These are phyloP conservation scores for Decapterus maruadsi DNA, from an alignment of 2,797 vertebrate genomes.

Conservation along the genomic window DNA sequence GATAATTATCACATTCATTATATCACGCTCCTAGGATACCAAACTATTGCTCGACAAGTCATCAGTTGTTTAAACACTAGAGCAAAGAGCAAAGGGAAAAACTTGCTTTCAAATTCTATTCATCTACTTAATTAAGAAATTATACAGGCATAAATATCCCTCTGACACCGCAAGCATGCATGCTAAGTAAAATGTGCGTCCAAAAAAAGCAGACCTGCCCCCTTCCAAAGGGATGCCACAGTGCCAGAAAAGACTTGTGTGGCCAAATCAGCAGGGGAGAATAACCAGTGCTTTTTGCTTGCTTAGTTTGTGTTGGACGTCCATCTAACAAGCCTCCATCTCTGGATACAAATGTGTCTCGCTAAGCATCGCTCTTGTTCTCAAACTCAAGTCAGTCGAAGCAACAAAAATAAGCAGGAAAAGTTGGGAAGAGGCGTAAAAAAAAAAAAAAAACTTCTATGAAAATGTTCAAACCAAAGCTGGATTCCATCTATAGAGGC, in stretches of 20 bases:
- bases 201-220: constrained; percentile 61
- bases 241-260: constrained; percentile 60
- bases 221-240: constrained; percentile 45
- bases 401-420: constrained; percentile 66
- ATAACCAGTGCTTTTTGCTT: constrained; percentile 35
- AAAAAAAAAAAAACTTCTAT: background rate
- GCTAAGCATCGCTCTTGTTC: constrained; percentile 56
- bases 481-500: constrained; percentile 65
- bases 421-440: constrained; percentile 45
- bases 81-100: constrained; percentile 5
- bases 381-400: constrained; percentile 47
- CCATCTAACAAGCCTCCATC: constrained; percentile 46
- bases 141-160: constrained; percentile 46
- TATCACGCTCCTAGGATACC: background rate
- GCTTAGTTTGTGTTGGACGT: constrained; percentile 60
- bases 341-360: constrained; percentile 62
- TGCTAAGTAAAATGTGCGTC: constrained; percentile 44
- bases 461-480: constrained; percentile 53
- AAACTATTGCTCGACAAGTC: background rate
- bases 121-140: constrained; percentile 56
- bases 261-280: constrained; percentile 61
- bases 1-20: background rate
- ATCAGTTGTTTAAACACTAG: background rate
- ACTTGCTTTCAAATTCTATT: constrained; percentile 33
- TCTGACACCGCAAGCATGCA: constrained; percentile 62